These are phyloP conservation scores for Ptychobarbus kaznakovi DNA, from an alignment of 2,797 vertebrate genomes.

Conservation along the genomic window DNA sequence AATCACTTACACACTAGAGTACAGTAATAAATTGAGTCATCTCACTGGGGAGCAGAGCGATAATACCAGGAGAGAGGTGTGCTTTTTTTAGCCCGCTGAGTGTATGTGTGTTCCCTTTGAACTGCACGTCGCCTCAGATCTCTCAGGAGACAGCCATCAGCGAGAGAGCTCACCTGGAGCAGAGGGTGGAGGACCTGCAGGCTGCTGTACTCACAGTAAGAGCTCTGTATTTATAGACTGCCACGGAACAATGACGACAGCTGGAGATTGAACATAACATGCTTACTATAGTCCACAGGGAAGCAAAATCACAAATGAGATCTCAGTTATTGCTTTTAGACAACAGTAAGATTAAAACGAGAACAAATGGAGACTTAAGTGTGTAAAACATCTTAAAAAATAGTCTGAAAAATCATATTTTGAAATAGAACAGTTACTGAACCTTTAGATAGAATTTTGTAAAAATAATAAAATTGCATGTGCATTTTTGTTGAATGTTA, in stretches of 20 bases:
- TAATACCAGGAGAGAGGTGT: conserved; percentile 26
- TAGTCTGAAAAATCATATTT: background rate
- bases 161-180: conserved; percentile 82
- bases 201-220: conserved; percentile 73
- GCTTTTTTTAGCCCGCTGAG: conserved; percentile 27
- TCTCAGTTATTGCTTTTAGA: conserved; percentile 6
- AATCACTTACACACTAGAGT: conserved; percentile 46
- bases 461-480: too few species aligned
- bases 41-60: conserved; percentile 26
- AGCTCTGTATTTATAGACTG: conserved; percentile 24
- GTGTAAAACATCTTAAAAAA: background rate
- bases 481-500: too few species aligned
- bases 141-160: conserved; percentile 80
- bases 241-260: background rate
- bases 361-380: background rate
- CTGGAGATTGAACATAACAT: background rate
- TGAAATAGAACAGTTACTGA: background rate
- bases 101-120: conserved; percentile 49
- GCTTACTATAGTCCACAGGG: background rate
- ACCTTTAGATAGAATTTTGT: background rate
- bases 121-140: conserved; percentile 73
- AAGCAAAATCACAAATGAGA: background rate
- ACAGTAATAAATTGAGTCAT: conserved; percentile 47
- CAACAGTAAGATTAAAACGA: background rate
- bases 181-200: conserved; percentile 82